Conservation (phyloP, 2,888 invertebrate species). For the Drosophila barbarae region DNA sequence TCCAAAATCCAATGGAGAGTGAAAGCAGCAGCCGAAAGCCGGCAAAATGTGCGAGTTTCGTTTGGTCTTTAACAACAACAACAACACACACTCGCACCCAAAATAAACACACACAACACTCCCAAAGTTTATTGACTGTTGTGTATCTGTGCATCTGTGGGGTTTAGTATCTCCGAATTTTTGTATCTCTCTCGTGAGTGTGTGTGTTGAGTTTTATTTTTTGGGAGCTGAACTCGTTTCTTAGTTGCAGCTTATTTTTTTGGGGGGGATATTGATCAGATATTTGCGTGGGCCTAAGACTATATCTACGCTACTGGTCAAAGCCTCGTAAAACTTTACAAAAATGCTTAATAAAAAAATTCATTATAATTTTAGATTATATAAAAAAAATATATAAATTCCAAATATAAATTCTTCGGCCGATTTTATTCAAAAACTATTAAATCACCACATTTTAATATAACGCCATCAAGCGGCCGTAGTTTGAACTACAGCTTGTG, state of each 20-base stretch:
- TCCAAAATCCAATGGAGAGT: slow-evolving; percentile 68
- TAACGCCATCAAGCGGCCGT: too few species aligned
- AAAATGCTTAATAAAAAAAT: too few species aligned
- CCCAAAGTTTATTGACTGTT: slow-evolving; percentile 61
- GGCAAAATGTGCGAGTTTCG: slow-evolving; percentile 64
- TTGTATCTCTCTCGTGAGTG: slow-evolving; percentile 5
- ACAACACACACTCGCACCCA: not conserved
- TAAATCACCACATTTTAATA: too few species aligned
- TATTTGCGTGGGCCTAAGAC: slow-evolving; percentile 12
- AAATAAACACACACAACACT: slow-evolving; percentile 4
- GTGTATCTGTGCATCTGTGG: slow-evolving; percentile 26
- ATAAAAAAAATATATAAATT: too few species aligned
- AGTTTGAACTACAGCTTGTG: too few species aligned
- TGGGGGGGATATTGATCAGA: slow-evolving; percentile 6
- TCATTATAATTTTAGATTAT: too few species aligned
- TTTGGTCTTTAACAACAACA: slow-evolving; percentile 41
- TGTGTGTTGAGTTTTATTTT: slow-evolving; percentile 14
- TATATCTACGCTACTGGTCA: too few species aligned
- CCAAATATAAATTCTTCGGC: too few species aligned
- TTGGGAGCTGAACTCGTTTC: slow-evolving; percentile 40
- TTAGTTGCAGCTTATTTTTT: slow-evolving; percentile 21
- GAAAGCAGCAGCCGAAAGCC: slow-evolving; percentile 68
- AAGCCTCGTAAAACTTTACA: too few species aligned
- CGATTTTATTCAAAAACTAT: too few species aligned
- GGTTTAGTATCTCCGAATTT: slow-evolving; percentile 6